phyloP scores from a whole-genome alignment of 2,797 vertebrate species.

The Nannoperca australis region DNA sequence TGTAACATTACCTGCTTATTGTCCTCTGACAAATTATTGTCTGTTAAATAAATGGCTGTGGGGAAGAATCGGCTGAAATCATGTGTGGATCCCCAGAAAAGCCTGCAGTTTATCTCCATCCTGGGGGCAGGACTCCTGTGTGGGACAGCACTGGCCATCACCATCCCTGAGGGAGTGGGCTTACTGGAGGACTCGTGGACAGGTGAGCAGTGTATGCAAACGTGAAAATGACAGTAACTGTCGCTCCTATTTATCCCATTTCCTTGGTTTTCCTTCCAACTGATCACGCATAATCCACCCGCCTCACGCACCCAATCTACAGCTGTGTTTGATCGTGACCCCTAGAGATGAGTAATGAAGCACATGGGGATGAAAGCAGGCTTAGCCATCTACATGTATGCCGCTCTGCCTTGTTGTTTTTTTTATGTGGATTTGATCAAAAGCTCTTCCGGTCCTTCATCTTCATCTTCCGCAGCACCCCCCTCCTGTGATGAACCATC shows the following conservation, averaged over 20 bases:
- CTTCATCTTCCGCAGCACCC: slow-evolving; percentile 56
- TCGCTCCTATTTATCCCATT: not conserved
- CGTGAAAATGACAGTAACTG: not conserved
- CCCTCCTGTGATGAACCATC: slow-evolving; percentile 41
- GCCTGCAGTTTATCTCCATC: slow-evolving; percentile 83
- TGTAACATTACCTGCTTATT: not conserved
- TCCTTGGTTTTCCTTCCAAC: slow-evolving; percentile 7
- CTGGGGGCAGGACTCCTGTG: slow-evolving; percentile 85
- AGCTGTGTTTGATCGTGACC: slow-evolving; percentile 15
- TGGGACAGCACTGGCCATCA: slow-evolving; percentile 82
- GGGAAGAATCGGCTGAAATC: slow-evolving; percentile 19
- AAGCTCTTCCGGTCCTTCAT: slow-evolving; percentile 30
- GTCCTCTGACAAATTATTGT: no score
- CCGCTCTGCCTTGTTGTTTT: not conserved
- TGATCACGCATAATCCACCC: not conserved
- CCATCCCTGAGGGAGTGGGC: slow-evolving; percentile 85
- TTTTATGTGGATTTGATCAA: slow-evolving; percentile 49
- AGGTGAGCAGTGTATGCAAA: slow-evolving; percentile 53
- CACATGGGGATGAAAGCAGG: slow-evolving; percentile 39
- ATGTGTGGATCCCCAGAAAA: slow-evolving; percentile 68
- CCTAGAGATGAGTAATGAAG: slow-evolving; percentile 10
- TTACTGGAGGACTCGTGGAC: slow-evolving; percentile 75
- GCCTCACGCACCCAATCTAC: not conserved
- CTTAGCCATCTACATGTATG: not conserved
- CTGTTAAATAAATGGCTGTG: not conserved